These are phyloP conservation scores for Salvelinus namaycush DNA, from an alignment of 2,113 vertebrate genomes.

Conservation along the genomic window DNA sequence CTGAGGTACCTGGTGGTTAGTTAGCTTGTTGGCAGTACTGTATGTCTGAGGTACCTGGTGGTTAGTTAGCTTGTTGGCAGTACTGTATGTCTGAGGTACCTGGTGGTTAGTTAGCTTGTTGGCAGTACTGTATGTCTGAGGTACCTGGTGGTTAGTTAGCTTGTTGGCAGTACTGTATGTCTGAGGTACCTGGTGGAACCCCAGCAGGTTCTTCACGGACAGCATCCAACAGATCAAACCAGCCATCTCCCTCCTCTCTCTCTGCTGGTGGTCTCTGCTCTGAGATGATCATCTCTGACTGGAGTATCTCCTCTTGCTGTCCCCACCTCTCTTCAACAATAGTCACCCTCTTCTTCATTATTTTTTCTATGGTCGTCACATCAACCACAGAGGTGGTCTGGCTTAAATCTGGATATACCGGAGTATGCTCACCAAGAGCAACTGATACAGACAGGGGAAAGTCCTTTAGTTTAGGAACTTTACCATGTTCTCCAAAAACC, in stretches of 20 bases:
- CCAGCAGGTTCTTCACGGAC: conserved; percentile 31
- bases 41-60: too few species aligned
- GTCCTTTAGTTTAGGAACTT: background rate
- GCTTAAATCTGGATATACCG: conserved; percentile 23
- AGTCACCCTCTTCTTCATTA: conserved; percentile 40
- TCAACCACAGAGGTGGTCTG: conserved; percentile 27
- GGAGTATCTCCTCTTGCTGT: conserved; percentile 35
- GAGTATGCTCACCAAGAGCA: conserved; percentile 26
- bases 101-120: too few species aligned
- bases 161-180: too few species aligned
- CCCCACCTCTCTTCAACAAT: conserved; percentile 37
- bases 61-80: too few species aligned
- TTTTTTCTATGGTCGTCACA: conserved; percentile 38
- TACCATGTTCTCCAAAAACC: too few species aligned
- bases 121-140: too few species aligned
- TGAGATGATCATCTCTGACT: conserved; percentile 35
- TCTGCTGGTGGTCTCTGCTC: conserved; percentile 15
- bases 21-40: too few species aligned
- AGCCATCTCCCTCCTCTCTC: conserved; percentile 48
- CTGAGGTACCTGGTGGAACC: conserved; percentile 49
- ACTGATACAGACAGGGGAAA: conserved; percentile 41
- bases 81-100: too few species aligned
- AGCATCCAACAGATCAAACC: conserved; percentile 48
- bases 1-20: too few species aligned
- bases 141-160: too few species aligned